phyloP scores from a whole-genome alignment of 2,797 vertebrate species.

The Otolemur crassicaudatus region DNA sequence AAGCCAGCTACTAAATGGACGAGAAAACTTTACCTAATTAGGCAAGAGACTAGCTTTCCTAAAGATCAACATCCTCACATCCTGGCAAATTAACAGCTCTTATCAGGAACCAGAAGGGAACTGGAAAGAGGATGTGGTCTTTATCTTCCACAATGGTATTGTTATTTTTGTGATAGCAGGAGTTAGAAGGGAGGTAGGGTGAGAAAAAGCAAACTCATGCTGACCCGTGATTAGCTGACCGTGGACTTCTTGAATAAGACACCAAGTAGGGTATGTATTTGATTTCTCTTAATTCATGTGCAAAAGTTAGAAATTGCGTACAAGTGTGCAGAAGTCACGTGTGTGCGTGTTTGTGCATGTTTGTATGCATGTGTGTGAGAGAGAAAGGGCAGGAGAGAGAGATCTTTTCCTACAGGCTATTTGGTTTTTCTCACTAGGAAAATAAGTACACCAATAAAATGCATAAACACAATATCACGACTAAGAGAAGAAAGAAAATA shows the following conservation, averaged over 20 bases:
- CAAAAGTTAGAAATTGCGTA: background rate
- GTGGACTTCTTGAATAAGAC: background rate
- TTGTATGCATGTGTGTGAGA: background rate
- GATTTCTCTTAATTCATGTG: background rate
- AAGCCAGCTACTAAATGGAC: conserved; percentile 44
- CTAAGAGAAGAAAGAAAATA: background rate
- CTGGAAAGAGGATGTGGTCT: background rate
- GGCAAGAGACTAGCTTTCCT: conserved; percentile 55
- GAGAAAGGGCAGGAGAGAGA: background rate
- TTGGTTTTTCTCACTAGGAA: background rate
- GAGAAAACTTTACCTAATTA: conserved; percentile 63
- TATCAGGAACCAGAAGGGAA: conserved; percentile 32
- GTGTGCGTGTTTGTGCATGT: rapidly evolving
- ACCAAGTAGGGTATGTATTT: background rate
- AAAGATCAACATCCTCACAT: conserved; percentile 62
- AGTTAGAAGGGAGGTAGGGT: background rate
- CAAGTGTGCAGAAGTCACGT: background rate
- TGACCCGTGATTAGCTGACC: conserved; percentile 10
- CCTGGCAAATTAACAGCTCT: conserved; percentile 65
- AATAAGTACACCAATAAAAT: background rate
- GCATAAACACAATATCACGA: background rate
- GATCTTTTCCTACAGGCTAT: background rate
- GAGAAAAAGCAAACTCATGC: background rate
- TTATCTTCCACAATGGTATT: conserved; percentile 41
- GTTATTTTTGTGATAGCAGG: conserved; percentile 12